Base-by-base conservation (phyloP, 2,888 invertebrate species). In the Drosophila pseudotalamancana region DNA sequence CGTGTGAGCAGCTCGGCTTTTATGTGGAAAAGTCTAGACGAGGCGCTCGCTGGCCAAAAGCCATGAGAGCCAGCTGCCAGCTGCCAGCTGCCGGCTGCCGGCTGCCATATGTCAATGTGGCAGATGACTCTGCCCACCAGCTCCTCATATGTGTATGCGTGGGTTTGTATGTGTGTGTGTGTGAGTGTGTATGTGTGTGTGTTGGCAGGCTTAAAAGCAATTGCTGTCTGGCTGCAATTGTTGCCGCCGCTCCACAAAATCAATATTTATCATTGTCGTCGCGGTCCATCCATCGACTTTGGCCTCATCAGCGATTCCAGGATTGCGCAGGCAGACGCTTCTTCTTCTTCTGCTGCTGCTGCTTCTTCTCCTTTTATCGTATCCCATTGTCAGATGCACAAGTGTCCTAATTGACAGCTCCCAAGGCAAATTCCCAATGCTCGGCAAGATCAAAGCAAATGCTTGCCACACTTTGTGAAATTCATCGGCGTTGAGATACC, bases 21-120 rank as follows among this genome's bases (percentile, higher is more conserved):
- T 74, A 76, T 76, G 82, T 70, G 76, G 60, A 74, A 69, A 64
- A 46, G 76, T 76, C 76, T 76, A 76, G 75, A 76, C 81, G 27
- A 50, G n/a, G 31, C 56, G 63, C 39, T 61, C 32, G 40, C 53
- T 35, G 51, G 42, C 61, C 63, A 37, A 39, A 39, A 8, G n/a
- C 23, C 59, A 25, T 25, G 42, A 59, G 56, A 56, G 56, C 31
- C 19, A 8, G 16, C 42, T 21, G n/a, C n/a, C 9, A 19, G 8
- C 29, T 11, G 34, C 57, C 45, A 57, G 56, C 37, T 39, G 56
- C 31, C 19, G 11, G 16, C 42, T 21, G n/a, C n/a, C 9, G 29
- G 8, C 29, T 11, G 34, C 57, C 45, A 57, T 35, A 60, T 57
- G 57, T 35, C 60, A 34, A 60, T 34, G 43, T 31, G 14, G 25